Evolutionary conservation across 2,797 vertebrate species (phyloP).

Genomic region (Gobio occitaniae): DNA sequence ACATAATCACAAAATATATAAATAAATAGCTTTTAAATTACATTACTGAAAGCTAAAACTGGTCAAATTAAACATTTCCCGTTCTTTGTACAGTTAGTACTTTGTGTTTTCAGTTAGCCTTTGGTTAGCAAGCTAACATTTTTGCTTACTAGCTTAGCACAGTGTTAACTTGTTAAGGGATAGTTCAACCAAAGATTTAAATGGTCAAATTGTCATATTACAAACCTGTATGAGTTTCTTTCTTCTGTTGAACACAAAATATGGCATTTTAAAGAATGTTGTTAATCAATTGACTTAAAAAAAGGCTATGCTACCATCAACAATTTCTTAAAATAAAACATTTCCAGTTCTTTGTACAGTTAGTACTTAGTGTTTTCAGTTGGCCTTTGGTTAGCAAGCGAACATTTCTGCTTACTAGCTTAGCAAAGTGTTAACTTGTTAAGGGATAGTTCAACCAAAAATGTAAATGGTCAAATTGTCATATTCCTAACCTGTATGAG

Average conservation of each 20-base stretch:
- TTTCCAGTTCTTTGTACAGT: background rate
- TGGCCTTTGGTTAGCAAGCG: background rate
- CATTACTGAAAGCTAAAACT: background rate
- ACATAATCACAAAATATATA: background rate
- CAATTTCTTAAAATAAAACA: background rate
- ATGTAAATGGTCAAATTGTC: background rate
- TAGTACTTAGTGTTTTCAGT: background rate
- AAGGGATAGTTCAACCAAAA: background rate
- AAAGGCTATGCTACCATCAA: no score
- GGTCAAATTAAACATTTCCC: background rate
- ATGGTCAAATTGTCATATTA: background rate
- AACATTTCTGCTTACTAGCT: background rate
- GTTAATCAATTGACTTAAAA: background rate
- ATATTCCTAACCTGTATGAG: background rate
- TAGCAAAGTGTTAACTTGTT: background rate
- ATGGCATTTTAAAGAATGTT: background rate
- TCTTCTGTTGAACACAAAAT: background rate
- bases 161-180: background rate
- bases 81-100: background rate
- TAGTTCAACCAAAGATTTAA: background rate
- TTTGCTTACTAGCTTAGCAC: background rate
- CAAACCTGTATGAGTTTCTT: background rate
- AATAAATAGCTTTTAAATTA: background rate
- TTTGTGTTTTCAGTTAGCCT: background rate
- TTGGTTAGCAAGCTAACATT: background rate